phyloP scores from a whole-genome alignment of 2,888 invertebrate genomes.

The Oligia fasciuncula region DNA sequence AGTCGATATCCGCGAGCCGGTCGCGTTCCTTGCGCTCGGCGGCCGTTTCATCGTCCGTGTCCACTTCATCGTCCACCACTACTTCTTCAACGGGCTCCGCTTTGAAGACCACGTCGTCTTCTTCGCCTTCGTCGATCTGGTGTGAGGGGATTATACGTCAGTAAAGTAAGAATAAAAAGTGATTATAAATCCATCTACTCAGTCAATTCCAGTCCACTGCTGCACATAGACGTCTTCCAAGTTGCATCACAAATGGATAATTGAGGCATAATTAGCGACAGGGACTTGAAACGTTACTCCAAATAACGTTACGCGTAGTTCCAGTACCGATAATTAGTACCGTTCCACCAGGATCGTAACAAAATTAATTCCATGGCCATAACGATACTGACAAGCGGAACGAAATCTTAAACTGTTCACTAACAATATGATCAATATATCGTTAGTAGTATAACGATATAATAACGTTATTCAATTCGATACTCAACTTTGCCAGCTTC shows the following conservation, averaged over 20 bases:
- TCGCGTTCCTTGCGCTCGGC: slow-evolving; percentile 78
- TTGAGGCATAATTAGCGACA: background rate
- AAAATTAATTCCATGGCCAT: too few relatives aligned
- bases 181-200: background rate
- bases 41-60: slow-evolving; percentile 89
- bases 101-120: slow-evolving; percentile 93
- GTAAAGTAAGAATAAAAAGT: background rate
- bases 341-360: too few relatives aligned
- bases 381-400: too few relatives aligned
- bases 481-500: too few relatives aligned
- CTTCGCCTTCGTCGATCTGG: slow-evolving; percentile 88
- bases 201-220: background rate
- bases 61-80: slow-evolving; percentile 91
- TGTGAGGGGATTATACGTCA: background rate
- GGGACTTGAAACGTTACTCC: too few relatives aligned
- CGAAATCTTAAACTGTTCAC: too few relatives aligned
- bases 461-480: too few relatives aligned
- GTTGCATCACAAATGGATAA: background rate
- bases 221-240: background rate
- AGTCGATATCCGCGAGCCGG: slow-evolving; percentile 75
- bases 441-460: too few relatives aligned
- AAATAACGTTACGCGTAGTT: too few relatives aligned
- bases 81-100: slow-evolving; percentile 92
- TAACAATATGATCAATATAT: too few relatives aligned
- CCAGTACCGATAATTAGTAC: too few relatives aligned